Conservation (phyloP, 1,140 invertebrate species). For the Sarcophaga bullata region DNA sequence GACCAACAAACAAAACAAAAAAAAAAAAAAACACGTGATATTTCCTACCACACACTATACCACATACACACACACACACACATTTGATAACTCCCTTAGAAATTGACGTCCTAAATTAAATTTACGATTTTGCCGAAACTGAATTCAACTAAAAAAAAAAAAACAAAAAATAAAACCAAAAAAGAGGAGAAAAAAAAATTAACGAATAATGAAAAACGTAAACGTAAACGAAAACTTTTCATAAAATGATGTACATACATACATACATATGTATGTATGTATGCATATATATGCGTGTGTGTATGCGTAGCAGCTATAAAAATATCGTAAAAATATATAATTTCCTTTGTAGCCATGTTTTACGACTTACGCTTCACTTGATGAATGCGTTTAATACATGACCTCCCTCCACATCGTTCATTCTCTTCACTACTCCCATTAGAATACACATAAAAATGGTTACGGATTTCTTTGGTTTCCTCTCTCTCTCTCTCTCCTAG, state of each 20-base stretch:
- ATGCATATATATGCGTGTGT: no score
- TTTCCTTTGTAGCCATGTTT: slow-evolving; percentile 38
- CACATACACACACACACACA: background rate
- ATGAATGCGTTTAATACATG: slow-evolving; percentile 37
- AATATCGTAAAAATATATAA: slow-evolving; percentile 41
- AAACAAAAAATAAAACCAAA: no score
- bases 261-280: no score
- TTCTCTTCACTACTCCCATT: background rate
- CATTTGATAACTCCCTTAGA: background rate
- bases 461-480: background rate
- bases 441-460: background rate
- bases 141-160: background rate
- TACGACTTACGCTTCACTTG: slow-evolving; percentile 39
- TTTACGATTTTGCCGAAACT: background rate
- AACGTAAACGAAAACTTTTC: slow-evolving; percentile 19
- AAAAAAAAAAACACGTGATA: background rate
- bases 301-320: slow-evolving; percentile 22
- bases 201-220: no score
- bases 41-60: background rate
- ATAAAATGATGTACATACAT: slow-evolving; percentile 21
- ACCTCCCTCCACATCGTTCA: background rate
- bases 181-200: no score
- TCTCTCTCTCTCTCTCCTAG: background rate
- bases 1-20: background rate
- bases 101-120: slow-evolving; percentile 9